Evolutionary conservation across 2,797 vertebrate genomes (phyloP), one percentile per base, ranked within the genome.

Genomic region (Dendrocincla tyrannina): DNA sequence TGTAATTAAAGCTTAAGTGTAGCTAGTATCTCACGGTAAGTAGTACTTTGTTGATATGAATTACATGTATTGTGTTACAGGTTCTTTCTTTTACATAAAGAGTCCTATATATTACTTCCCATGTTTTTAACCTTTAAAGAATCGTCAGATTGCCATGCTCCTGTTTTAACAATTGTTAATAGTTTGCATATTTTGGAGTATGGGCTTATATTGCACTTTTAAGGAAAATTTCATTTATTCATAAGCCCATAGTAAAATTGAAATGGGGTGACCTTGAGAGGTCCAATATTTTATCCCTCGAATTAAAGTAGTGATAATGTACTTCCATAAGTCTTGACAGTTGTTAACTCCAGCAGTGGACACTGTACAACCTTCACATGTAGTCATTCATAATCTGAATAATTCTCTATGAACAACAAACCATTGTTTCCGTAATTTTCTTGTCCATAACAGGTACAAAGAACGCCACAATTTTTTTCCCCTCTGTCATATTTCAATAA

Each of bases 1-100:
- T 86, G 68, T 96, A 97, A 97, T 98, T 97, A 97, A 76, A 95
- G 84, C 66, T 91, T 96, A 95, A 41, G 23, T 91, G 42, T 97
- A 97, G 97, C 94, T 91, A 93, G 52, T 62, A 66, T 94, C 73
- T 93, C 70, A 62, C 49, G 83, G 25, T 76, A 93, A 96, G 76
- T 58, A 89, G 66, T 72, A 49, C 85, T 97, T 95, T 95, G 74
- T 89, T 42, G 35, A 74, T 94, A 68, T 92, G 82, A 78, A 32
- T 96, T 94, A 74, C 49, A 50, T 28, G 13, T 60, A 14, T 74
- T 92, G 53, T 95, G 83, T 89, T 67, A 60, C 28, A 50, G 14
- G 7, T 50, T 83, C 22, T 47, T 47, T 88, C 73, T 89, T 41
- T 8, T 32, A 32, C 3, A 2, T 4, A 3, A 17, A 10, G 7